phyloP scores from a whole-genome alignment of 2,113 vertebrate species.

The Pangasianodon hypophthalmus region DNA sequence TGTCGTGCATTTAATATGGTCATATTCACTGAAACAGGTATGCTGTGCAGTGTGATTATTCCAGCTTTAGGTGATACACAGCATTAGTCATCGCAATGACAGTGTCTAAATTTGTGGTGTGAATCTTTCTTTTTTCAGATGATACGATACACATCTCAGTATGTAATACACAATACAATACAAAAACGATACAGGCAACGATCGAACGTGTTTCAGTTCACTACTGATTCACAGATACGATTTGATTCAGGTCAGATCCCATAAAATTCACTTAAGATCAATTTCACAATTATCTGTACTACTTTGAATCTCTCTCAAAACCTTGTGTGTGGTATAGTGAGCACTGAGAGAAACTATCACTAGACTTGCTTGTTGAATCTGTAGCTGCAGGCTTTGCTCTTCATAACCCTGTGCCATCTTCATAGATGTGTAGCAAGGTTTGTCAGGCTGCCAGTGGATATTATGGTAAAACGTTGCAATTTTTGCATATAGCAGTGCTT shows the following conservation, averaged over 20 bases:
- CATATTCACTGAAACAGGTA: background rate
- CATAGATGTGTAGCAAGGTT: background rate
- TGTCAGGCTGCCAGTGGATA: background rate
- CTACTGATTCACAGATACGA: background rate
- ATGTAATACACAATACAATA: background rate
- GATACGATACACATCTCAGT: background rate
- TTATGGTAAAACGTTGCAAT: background rate
- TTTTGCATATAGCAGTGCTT: background rate
- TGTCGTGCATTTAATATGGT: background rate
- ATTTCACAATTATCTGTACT: background rate
- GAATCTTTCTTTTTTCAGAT: background rate
- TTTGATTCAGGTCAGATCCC: background rate
- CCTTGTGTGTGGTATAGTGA: background rate
- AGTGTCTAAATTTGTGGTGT: background rate
- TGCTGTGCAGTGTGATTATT: background rate
- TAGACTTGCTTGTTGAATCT: background rate
- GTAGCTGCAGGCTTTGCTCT: background rate
- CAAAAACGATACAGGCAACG: background rate
- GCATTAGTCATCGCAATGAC: background rate
- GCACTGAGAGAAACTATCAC: background rate
- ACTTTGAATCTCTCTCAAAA: background rate
- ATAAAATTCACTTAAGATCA: background rate
- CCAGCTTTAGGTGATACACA: background rate
- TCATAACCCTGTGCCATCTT: background rate
- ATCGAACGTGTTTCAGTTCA: background rate